phyloP scores from a whole-genome alignment of 2,113 vertebrate species.

The Platichthys flesus region DNA sequence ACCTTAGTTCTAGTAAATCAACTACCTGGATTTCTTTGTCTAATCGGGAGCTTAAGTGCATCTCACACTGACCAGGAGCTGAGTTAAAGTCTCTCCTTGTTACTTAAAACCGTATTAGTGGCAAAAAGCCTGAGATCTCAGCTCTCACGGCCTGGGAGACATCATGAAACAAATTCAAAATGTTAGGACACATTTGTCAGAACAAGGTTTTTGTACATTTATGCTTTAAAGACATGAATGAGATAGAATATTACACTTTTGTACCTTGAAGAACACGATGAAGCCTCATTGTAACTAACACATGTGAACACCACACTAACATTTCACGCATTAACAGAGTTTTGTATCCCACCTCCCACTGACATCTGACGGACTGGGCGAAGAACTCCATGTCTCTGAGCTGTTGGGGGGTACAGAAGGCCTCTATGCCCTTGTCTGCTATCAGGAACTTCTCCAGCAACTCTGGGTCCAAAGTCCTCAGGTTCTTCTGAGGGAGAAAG shows the following conservation, averaged over 20 bases:
- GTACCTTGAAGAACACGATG: neutral
- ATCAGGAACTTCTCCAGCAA: constrained; percentile 88
- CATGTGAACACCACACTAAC: neutral
- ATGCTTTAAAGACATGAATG: constrained; percentile 14
- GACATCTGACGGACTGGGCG: constrained; percentile 81
- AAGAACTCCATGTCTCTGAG: constrained; percentile 85
- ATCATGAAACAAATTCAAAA: constrained; percentile 3
- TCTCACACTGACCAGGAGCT: constrained; percentile 83
- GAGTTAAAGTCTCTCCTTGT: constrained; percentile 84
- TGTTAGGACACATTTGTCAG: constrained; percentile 13
- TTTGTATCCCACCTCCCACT: constrained; percentile 88
- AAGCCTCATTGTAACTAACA: too few species aligned
- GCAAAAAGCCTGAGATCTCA: constrained; percentile 83
- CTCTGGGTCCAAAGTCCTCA: constrained; percentile 83
- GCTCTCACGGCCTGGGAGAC: constrained; percentile 79
- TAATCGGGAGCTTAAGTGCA: constrained; percentile 80
- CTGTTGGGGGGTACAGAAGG: constrained; percentile 78
- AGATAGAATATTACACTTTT: neutral
- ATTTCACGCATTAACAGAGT: neutral
- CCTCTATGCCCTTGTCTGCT: constrained; percentile 88
- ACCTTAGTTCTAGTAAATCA: constrained; percentile 3
- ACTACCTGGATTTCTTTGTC: constrained; percentile 85
- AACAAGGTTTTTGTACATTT: constrained; percentile 1
- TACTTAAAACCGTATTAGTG: constrained; percentile 81
- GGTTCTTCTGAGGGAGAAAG: constrained; percentile 80